phyloP scores from a whole-genome alignment of 2,113 vertebrate genomes.

The Pseudolaguvia tuberculata region DNA sequence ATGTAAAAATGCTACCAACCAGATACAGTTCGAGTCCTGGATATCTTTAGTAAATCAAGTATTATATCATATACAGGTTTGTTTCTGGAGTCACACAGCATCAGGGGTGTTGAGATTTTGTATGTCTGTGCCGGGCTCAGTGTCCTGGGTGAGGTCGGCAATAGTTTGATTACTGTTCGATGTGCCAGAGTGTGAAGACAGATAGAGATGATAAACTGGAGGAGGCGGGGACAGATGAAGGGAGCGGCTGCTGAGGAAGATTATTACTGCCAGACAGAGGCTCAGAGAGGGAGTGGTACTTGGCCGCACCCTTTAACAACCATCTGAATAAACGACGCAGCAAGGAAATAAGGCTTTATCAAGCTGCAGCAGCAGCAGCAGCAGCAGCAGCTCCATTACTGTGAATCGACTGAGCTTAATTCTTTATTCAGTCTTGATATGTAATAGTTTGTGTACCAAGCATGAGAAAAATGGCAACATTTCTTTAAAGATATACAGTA shows the following conservation, averaged over 20 bases:
- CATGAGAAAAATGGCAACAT: too few relatives aligned
- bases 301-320: constrained; percentile 27
- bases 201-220: constrained; percentile 40
- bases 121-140: not conserved
- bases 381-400: not conserved
- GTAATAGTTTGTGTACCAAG: not conserved
- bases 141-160: not conserved
- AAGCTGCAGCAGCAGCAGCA: constrained; percentile 1
- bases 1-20: not conserved
- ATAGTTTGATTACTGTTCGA: constrained; percentile 13
- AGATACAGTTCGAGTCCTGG: not conserved
- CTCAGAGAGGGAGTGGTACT: constrained; percentile 36
- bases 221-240: constrained; percentile 20
- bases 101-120: not conserved
- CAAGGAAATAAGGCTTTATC: constrained; percentile 1
- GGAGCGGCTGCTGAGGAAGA: constrained; percentile 44
- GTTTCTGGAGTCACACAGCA: not conserved
- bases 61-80: not conserved
- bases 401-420: not conserved
- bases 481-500: too few relatives aligned
- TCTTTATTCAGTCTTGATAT: not conserved
- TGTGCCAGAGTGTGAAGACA: constrained; percentile 27
- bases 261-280: constrained; percentile 32
- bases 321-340: not conserved
- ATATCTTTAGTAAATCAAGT: not conserved